phyloP scores from a whole-genome alignment of 2,888 invertebrate species.

The Ellobium chinense region DNA sequence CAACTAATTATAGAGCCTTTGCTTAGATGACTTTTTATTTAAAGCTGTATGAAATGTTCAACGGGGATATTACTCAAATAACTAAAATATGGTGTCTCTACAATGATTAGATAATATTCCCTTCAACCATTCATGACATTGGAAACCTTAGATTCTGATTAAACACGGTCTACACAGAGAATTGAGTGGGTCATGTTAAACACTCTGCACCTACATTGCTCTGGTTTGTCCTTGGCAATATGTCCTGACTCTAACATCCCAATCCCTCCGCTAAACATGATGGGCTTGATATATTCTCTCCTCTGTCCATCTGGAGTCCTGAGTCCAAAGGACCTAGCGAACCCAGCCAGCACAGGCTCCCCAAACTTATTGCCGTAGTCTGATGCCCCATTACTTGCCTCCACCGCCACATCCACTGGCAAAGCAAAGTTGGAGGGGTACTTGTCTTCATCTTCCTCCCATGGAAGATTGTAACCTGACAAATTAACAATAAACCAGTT shows the following conservation, averaged over 20 bases:
- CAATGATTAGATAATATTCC: too few relatives aligned
- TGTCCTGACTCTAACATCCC: conserved; percentile 92
- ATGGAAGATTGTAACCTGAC: conserved; percentile 89
- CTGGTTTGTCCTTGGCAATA: conserved; percentile 88
- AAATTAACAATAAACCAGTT: too few relatives aligned
- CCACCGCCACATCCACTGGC: conserved; percentile 93
- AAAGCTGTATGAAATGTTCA: too few relatives aligned
- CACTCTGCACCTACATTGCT: conserved; percentile 85
- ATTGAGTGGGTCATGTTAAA: too few relatives aligned
- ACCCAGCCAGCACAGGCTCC: conserved; percentile 95
- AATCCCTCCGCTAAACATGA: conserved; percentile 98
- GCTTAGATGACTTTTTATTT: too few relatives aligned
- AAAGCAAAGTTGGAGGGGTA: conserved; percentile 95
- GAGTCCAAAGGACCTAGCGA: conserved; percentile 93
- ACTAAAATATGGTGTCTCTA: too few relatives aligned
- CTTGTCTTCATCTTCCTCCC: conserved; percentile 87
- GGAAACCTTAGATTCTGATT: not conserved
- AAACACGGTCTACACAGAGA: not conserved
- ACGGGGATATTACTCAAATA: too few relatives aligned
- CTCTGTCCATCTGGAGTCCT: conserved; percentile 83
- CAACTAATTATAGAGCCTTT: too few relatives aligned
- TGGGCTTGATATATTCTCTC: conserved; percentile 97
- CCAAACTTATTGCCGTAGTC: conserved; percentile 99
- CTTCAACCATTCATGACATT: not conserved
- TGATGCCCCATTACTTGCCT: conserved; percentile 98